Evolutionary conservation across 2,888 invertebrate genomes (phyloP).

Genomic region (Stramonita haemastoma): DNA sequence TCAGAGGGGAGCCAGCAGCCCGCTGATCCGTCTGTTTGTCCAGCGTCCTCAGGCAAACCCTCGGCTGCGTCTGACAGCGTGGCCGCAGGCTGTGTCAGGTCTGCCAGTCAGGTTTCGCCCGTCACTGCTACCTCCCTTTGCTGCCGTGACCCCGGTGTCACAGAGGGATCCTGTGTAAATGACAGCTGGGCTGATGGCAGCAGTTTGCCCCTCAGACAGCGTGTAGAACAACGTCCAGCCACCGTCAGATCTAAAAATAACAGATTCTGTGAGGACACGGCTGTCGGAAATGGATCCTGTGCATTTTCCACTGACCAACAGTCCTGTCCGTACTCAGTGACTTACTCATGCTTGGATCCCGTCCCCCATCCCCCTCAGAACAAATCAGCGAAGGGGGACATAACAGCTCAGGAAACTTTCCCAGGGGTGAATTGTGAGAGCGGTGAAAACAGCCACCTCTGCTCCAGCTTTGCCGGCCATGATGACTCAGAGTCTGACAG

Average conservation of each 20-base stretch:
- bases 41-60: background rate
- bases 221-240: background rate
- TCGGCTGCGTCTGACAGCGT: background rate
- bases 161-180: background rate
- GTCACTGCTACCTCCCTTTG: background rate
- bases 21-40: background rate
- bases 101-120: background rate
- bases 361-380: background rate
- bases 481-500: conserved; percentile 37
- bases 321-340: background rate
- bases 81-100: background rate
- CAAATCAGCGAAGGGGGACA: background rate
- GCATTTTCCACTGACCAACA: background rate
- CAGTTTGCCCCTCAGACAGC: background rate
- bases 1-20: background rate
- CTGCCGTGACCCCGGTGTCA: background rate
- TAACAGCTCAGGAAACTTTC: background rate
- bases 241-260: background rate
- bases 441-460: background rate
- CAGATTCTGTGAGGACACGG: background rate
- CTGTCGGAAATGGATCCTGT: background rate
- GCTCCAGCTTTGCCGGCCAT: background rate
- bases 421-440: background rate
- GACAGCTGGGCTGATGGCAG: background rate
- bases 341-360: background rate